Percentiles rank a stretch among this genome's conserved stretches.
Conservation (phyloP, 2,113 vertebrate genomes). For the Melanostigma gelatinosum region DNA sequence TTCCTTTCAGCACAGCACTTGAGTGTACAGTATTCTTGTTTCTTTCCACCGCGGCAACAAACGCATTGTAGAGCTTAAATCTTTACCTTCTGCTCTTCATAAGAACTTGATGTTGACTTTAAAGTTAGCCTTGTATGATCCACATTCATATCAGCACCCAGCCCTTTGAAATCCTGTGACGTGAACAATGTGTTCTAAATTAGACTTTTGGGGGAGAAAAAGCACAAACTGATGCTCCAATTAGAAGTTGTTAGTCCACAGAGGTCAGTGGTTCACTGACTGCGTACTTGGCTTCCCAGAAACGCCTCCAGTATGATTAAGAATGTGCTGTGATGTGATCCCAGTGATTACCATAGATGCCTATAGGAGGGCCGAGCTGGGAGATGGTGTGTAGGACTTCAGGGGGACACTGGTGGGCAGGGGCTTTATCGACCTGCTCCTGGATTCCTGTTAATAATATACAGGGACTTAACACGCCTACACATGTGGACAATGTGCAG, state of each 20-base stretch:
- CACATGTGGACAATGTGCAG: slow-evolving; percentile 65
- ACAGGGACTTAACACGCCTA: slow-evolving; percentile 75
- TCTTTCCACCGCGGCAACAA: not conserved
- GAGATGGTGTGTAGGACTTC: slow-evolving; percentile 71
- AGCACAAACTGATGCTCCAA: slow-evolving; percentile 47
- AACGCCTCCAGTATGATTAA: slow-evolving; percentile 78
- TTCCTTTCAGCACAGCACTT: not conserved
- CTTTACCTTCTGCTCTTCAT: not conserved
- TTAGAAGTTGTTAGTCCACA: slow-evolving; percentile 49
- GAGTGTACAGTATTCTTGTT: not conserved
- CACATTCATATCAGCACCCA: not conserved
- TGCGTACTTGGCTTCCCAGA: slow-evolving; percentile 57
- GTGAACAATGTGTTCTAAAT: slow-evolving; percentile 31
- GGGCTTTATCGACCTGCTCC: slow-evolving; percentile 73
- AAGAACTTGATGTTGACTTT: slow-evolving; percentile 12
- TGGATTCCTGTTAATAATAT: slow-evolving; percentile 77
- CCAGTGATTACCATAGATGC: slow-evolving; percentile 73
- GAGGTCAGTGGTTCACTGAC: slow-evolving; percentile 63
- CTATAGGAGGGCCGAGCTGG: slow-evolving; percentile 59
- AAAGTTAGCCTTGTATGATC: not conserved
- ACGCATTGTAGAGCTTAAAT: not conserved
- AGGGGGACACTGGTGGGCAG: slow-evolving; percentile 72
- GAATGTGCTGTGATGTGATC: slow-evolving; percentile 72
- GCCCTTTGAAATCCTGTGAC: slow-evolving; percentile 35
- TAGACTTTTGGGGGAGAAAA: slow-evolving; percentile 32